Evolutionary conservation across 1,140 invertebrate genomes (phyloP), one percentile per base, ranked within the genome.

Genomic region (Orussus abietinus): DNA sequence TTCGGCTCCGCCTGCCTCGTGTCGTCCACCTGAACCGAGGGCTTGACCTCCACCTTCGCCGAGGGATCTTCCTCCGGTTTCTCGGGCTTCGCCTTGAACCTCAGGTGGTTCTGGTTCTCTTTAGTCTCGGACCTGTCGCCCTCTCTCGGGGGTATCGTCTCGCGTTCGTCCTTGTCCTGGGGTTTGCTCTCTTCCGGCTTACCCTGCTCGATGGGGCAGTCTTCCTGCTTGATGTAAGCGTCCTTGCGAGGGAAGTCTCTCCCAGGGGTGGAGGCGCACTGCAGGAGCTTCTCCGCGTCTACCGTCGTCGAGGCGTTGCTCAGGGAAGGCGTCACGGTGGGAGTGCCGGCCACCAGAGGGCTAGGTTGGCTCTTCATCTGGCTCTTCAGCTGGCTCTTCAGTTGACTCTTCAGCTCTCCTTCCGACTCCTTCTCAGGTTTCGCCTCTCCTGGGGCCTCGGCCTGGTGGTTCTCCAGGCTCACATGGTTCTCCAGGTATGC

Each of bases 11-110:
- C 38, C 38, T 72, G 68, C 65, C 69, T 70, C 6, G 68, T 70
- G 20, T 73, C 66, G 15, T 72, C 62, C 6, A 67, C 53, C 30
- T 67, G 63, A 6, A 56, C 47, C 30, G 60, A 55, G 13, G 48
- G 17, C 35, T 65, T 66, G 21, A 45, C 38, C 31, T 66, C 62
- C 42, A 54, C 42, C 49, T 53, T 62, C n/a, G n/a, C n/a, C n/a
- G n/a, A n/a, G n/a, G n/a, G n/a, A n/a, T n/a, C n/a, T n/a, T n/a
- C n/a, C n/a, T n/a, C n/a, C n/a, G n/a, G n/a, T n/a, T n/a, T n/a
- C n/a, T n/a, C n/a, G n/a, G n/a, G n/a, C n/a, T n/a, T n/a, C n/a
- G n/a, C n/a, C n/a, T n/a, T n/a, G n/a, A n/a, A n/a, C n/a, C n/a
- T n/a, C n/a, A n/a, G n/a, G n/a, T n/a, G n/a, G n/a, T n/a, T n/a